Conservation (phyloP, 2,797 vertebrate genomes). For the Clarias platycephalus region DNA sequence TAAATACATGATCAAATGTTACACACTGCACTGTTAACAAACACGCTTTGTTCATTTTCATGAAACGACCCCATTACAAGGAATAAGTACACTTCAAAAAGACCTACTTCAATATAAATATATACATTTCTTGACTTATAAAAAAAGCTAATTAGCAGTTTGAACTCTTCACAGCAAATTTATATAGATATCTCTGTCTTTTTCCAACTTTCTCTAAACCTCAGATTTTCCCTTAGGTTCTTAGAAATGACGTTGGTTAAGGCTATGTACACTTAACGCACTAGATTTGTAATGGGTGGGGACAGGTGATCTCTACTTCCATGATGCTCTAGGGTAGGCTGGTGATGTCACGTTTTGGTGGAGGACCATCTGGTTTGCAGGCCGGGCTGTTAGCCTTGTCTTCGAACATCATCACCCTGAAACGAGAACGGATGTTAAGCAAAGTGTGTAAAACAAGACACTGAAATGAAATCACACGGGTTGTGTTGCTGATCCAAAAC, state of each 20-base stretch:
- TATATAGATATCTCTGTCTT: constrained; percentile 36
- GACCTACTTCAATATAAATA: constrained; percentile 65
- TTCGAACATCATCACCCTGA: constrained; percentile 95
- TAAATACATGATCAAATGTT: constrained; percentile 52
- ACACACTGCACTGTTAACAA: constrained; percentile 44
- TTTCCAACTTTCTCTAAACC: constrained; percentile 22
- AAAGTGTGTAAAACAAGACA: background rate
- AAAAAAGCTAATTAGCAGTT: constrained; percentile 61
- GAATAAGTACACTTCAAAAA: constrained; percentile 56
- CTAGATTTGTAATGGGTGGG: constrained; percentile 29
- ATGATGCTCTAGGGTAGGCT: constrained; percentile 83
- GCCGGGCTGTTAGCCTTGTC: constrained; percentile 85
- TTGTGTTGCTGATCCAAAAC: background rate
- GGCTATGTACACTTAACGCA: constrained; percentile 57
- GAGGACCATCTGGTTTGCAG: constrained; percentile 83
- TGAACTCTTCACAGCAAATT: constrained; percentile 63
- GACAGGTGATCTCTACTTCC: constrained; percentile 11
- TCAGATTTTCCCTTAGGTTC: constrained; percentile 47
- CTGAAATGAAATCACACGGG: background rate
- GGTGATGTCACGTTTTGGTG: constrained; percentile 92
- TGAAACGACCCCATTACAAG: constrained; percentile 55
- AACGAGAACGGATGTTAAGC: constrained; percentile 25
- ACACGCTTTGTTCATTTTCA: constrained; percentile 45
- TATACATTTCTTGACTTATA: constrained; percentile 64
- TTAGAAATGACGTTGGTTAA: constrained; percentile 51